Evolutionary conservation across 37 sponge, comb jelly and placozoan species (phyloP), one percentile per base, ranked within the genome.

Genomic region (Haliclona indistincta): DNA sequence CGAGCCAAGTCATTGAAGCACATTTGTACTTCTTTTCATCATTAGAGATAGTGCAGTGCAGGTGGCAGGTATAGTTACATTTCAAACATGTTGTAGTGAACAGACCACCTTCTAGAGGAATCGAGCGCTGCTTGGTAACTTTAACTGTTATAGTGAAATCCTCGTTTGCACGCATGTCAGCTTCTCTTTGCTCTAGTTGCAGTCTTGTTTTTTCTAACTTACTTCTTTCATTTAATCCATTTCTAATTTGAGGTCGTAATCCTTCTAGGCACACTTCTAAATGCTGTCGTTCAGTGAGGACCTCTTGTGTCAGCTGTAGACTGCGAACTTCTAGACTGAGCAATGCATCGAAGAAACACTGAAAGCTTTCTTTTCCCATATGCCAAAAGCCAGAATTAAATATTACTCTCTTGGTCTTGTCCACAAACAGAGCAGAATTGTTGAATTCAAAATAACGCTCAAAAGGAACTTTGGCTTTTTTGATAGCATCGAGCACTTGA

Each of bases 51-150:
- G 44, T 45, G 64, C 93, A 93, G 13, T 22, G 22, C 20, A 64
- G 4, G 55, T 93, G 93, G 61, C 93, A 93, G 13, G 93, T 93
- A 39, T 32, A 67, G 67, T 93, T 78, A 41, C 93, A 93, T 2
- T 25, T 80, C 10, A 75, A 37, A 54, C 93, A 93, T 65, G 79
- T 92, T 43, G 88, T 92, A 15, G 70, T 81, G 68, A 71, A 88
- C 4, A 6, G 35, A 19, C 88, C 93, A 4, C 23, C 29, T 1
- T 66, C 38, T 40, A 86, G 70, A 26, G 60, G 43, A 42, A 88
- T 41, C 28, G 43, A 66, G 13, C 63, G 38, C 29, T 77, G 78
- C 38, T 76, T 77, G 22, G 75, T 62, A 19, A 70, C 52, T 1
- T 73, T 65, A 39, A 79, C 74, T 51, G 55, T 25, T 43, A 77